Evolutionary conservation across 2,888 invertebrate genomes (phyloP).

Genomic region (Caenorhabditis afra): DNA sequence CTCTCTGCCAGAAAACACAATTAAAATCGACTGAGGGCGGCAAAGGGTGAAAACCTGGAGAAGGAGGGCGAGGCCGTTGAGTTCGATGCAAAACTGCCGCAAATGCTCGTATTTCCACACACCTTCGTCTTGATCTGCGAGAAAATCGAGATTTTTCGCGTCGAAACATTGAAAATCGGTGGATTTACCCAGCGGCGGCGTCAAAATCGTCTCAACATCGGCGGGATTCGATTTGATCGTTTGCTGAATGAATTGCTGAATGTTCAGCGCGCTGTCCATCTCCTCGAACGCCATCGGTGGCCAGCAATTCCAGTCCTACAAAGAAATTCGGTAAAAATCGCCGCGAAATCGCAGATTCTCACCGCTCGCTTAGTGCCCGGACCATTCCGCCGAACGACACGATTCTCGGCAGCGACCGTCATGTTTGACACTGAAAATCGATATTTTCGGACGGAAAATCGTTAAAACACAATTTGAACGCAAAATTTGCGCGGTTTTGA

Average conservation of each 20-base stretch:
- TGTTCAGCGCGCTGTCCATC: constrained; percentile 98
- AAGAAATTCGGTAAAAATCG: constrained; percentile 10
- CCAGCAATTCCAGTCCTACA: constrained; percentile 96
- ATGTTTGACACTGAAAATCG: constrained; percentile 29
- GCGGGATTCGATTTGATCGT: constrained; percentile 93
- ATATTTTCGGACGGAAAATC: constrained; percentile 12
- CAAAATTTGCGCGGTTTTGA: constrained; percentile 2
- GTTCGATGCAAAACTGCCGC: constrained; percentile 97
- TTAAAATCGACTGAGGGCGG: too few species aligned
- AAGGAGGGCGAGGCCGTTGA: constrained; percentile 97
- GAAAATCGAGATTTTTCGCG: neutral
- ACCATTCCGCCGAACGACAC: constrained; percentile 70
- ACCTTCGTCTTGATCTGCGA: constrained; percentile 82
- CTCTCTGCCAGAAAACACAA: constrained; percentile 26
- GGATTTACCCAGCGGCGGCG: constrained; percentile 85
- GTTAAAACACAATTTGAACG: constrained; percentile 5
- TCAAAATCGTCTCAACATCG: constrained; percentile 93
- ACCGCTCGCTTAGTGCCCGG: constrained; percentile 75
- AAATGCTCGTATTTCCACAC: constrained; percentile 99
- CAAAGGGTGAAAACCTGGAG: constrained; percentile 85
- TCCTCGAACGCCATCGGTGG: constrained; percentile 94
- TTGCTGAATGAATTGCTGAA: constrained; percentile 99
- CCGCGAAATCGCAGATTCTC: neutral
- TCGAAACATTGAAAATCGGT: neutral
- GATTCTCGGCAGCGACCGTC: constrained; percentile 35